Percentiles rank a stretch among this genome's conserved stretches.
Conservation (phyloP, 2,113 vertebrate species). For the Podilymbus podiceps region DNA sequence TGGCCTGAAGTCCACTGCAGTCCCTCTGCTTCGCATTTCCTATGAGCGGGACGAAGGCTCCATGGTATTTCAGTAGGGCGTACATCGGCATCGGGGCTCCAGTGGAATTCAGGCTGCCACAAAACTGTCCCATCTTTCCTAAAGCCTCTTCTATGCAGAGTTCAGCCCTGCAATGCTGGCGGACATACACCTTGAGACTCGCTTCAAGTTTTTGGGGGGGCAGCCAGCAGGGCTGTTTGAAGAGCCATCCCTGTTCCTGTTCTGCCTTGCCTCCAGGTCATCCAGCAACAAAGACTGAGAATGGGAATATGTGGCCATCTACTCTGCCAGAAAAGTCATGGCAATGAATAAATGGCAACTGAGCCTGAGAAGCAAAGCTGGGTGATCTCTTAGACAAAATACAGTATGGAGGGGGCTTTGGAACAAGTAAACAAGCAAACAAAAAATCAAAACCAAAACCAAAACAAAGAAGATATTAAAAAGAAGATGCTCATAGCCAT, state of each 20-base stretch:
- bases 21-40: not conserved
- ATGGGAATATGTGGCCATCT: not conserved
- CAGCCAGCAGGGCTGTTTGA: not conserved
- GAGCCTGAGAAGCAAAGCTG: not conserved
- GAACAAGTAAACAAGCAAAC: not conserved
- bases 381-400: not conserved
- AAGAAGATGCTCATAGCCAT: not conserved
- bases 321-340: not conserved
- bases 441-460: no score
- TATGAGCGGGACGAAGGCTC: not conserved
- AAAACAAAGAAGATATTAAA: not conserved
- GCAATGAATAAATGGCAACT: not conserved
- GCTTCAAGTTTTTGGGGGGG: not conserved
- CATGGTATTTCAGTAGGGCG: not conserved
- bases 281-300: not conserved
- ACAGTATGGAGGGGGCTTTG: not conserved
- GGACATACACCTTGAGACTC: not conserved
- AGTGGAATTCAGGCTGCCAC: not conserved
- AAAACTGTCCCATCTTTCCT: not conserved
- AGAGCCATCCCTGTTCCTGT: not conserved
- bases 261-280: not conserved
- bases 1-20: not conserved
- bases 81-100: accelerated
- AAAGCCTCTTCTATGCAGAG: not conserved
- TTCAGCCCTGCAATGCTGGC: not conserved